Conservation (phyloP, 2,888 invertebrate genomes). For the Himalopsyche tibetana region DNA sequence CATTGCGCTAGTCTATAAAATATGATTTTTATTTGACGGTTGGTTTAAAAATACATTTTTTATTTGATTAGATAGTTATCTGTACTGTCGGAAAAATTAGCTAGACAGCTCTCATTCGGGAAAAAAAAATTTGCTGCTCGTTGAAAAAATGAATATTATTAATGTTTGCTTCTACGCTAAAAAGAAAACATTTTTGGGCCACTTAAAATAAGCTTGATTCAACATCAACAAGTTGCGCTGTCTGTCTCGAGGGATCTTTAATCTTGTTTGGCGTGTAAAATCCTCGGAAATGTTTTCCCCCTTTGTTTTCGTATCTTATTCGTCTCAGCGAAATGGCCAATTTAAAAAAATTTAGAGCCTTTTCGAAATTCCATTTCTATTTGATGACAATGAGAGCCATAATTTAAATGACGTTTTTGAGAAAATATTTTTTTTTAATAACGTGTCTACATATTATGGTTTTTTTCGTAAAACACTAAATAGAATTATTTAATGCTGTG, state of each 20-base stretch:
- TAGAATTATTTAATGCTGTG: no score
- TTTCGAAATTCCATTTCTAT: background rate
- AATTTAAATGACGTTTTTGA: background rate
- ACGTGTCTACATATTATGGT: no score
- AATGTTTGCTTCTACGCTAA: slow-evolving; percentile 4
- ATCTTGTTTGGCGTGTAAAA: slow-evolving; percentile 38
- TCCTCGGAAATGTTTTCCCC: slow-evolving; percentile 24
- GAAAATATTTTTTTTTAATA: no score
- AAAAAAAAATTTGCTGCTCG: background rate
- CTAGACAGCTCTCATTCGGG: background rate
- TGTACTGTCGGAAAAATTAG: background rate
- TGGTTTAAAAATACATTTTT: slow-evolving; percentile 20
- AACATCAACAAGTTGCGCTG: slow-evolving; percentile 37
- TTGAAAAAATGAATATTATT: slow-evolving; percentile 38
- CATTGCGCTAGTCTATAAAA: background rate
- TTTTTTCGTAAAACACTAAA: no score
- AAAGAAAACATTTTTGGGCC: slow-evolving; percentile 24
- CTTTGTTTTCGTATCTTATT: slow-evolving; percentile 34
- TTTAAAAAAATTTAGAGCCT: background rate
- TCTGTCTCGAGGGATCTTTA: slow-evolving; percentile 37
- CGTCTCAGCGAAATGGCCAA: background rate
- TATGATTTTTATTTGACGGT: slow-evolving; percentile 6
- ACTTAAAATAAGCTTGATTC: slow-evolving; percentile 41
- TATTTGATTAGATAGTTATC: slow-evolving; percentile 8
- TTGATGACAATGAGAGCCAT: background rate